These are phyloP conservation scores for Eublepharis macularius DNA, from an alignment of 2,113 vertebrate species.

Conservation along the genomic window DNA sequence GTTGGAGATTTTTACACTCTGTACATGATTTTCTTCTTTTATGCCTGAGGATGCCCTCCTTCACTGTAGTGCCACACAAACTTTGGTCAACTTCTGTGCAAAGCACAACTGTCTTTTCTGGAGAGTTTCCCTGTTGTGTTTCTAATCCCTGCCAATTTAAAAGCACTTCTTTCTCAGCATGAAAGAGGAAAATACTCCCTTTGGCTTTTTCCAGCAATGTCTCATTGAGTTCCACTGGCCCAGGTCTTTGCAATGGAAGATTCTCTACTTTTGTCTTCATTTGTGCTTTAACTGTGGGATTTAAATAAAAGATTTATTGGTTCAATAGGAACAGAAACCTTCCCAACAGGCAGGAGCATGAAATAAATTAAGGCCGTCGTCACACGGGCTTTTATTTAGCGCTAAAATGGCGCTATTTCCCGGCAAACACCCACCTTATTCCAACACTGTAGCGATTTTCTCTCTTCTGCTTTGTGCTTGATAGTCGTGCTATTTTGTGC, in stretches of 20 bases:
- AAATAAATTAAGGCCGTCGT: too few relatives aligned
- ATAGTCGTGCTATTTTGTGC: too few relatives aligned
- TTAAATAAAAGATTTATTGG: too few relatives aligned
- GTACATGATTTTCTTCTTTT: neutral
- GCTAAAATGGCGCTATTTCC: too few relatives aligned
- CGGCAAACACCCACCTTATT: too few relatives aligned
- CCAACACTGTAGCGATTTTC: too few relatives aligned
- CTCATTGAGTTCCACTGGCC: neutral
- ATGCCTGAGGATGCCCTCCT: neutral
- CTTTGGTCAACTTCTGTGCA: neutral
- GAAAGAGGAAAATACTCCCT: neutral
- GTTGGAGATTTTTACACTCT: neutral
- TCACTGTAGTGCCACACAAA: neutral
- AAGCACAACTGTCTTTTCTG: neutral
- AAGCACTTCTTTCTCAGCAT: neutral
- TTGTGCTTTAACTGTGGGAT: neutral
- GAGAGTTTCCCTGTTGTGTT: neutral
- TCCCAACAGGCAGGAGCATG: too few relatives aligned
- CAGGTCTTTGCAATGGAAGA: neutral
- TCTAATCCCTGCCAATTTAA: neutral
- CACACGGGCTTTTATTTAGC: too few relatives aligned
- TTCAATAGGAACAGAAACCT: too few relatives aligned
- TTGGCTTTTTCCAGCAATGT: neutral
- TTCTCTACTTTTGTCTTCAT: neutral
- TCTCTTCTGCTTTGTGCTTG: too few relatives aligned